phyloP scores from a whole-genome alignment of 2,113 vertebrate species.

The Vulpes lagopus region DNA sequence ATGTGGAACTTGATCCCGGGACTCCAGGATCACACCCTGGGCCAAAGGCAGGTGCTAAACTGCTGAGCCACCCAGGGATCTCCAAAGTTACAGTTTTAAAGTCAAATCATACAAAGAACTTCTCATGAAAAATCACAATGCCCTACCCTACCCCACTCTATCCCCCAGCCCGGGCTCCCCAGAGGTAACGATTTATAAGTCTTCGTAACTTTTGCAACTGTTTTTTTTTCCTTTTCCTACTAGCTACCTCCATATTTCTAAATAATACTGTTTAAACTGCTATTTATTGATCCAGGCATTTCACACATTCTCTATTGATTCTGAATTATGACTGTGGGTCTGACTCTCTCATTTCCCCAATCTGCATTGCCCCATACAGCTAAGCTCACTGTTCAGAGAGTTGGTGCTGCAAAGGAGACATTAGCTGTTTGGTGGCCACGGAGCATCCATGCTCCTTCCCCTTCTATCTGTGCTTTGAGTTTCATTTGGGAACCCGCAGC shows the following conservation, averaged over 20 bases:
- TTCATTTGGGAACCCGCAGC: neutral
- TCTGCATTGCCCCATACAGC: neutral
- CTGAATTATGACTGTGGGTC: slow-evolving; percentile 4
- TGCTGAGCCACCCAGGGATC: too few relatives aligned
- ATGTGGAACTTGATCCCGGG: too few relatives aligned
- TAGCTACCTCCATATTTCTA: slow-evolving; percentile 38
- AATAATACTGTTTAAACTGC: slow-evolving; percentile 42
- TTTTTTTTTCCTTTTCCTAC: neutral
- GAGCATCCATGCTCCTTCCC: neutral
- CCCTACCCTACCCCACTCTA: neutral
- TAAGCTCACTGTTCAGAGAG: neutral
- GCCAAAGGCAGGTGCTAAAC: too few relatives aligned
- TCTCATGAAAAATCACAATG: neutral
- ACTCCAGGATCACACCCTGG: too few relatives aligned
- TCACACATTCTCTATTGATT: slow-evolving; percentile 52
- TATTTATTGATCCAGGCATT: slow-evolving; percentile 15
- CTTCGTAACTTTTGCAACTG: neutral
- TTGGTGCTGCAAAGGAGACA: neutral
- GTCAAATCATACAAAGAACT: neutral
- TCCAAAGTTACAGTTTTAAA: slow-evolving; percentile 34
- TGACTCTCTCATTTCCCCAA: neutral
- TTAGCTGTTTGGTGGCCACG: neutral
- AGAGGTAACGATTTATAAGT: neutral
- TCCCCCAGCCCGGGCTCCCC: neutral
- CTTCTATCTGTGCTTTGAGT: neutral